Conservation (phyloP, 2,888 invertebrate genomes). For the Athalia rosae region DNA sequence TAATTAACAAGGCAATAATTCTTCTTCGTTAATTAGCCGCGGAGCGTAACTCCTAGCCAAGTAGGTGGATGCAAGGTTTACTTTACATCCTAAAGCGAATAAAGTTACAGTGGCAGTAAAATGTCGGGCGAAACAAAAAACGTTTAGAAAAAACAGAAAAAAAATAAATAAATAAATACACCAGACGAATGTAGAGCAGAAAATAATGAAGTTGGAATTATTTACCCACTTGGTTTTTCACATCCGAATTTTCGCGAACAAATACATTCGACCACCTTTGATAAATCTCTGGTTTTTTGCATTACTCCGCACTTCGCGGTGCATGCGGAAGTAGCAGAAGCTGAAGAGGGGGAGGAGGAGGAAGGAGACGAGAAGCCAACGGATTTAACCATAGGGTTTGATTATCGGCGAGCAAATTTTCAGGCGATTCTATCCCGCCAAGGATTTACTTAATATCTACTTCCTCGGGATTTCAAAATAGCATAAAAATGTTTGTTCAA, state of each 20-base stretch:
- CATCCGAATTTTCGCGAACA: too few species aligned
- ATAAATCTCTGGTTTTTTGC: background rate
- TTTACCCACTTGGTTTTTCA: background rate
- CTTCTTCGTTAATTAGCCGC: constrained; percentile 22
- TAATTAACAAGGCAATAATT: constrained; percentile 39
- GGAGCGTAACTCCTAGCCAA: constrained; percentile 27
- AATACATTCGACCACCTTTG: too few species aligned
- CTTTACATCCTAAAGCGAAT: too few species aligned
- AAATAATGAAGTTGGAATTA: background rate
- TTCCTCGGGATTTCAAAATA: constrained; percentile 64
- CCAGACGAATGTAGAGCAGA: background rate
- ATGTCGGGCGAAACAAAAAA: constrained; percentile 2
- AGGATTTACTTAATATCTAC: constrained; percentile 67
- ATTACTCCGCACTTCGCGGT: background rate
- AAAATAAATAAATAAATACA: constrained; percentile 1
- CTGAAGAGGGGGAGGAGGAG: too few species aligned
- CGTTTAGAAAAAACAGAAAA: constrained; percentile 5
- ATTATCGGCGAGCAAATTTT: constrained; percentile 14
- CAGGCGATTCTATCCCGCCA: constrained; percentile 37
- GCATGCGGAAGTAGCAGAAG: too few species aligned
- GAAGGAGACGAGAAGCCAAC: background rate
- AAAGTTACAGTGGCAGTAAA: too few species aligned
- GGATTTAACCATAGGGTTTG: constrained; percentile 1
- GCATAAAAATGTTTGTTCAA: constrained; percentile 70
- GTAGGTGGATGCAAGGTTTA: background rate